A percentile compares a stretch with the other conserved stretches of the same genome.
Evolutionary conservation across 1,140 invertebrate genomes (phyloP).

Genomic region (Holotrichia oblita): DNA sequence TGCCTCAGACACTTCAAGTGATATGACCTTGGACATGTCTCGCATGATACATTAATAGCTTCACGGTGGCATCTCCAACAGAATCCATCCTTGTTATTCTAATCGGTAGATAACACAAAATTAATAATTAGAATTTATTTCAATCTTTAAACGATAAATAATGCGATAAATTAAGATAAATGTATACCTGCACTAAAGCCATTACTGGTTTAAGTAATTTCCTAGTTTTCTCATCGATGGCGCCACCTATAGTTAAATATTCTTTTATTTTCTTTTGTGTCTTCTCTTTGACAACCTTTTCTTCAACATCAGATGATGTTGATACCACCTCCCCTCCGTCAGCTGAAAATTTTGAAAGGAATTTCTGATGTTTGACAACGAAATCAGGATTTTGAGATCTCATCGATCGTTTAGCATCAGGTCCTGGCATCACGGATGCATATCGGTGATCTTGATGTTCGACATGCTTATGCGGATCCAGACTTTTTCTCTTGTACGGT

Average conservation of each 20-base stretch:
- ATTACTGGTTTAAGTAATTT: constrained; percentile 49
- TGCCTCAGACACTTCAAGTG: constrained; percentile 79
- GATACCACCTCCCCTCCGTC: not conserved
- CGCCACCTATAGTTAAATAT: constrained; percentile 45
- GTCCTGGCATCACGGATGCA: not conserved
- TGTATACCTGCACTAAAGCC: constrained; percentile 43
- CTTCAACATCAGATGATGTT: constrained; percentile 37
- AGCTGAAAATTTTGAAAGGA: constrained; percentile 60
- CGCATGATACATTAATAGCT: constrained; percentile 73
- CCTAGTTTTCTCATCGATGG: constrained; percentile 51
- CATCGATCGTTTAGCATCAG: constrained; percentile 56
- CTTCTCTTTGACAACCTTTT: not conserved
- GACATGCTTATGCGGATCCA: constrained; percentile 44
- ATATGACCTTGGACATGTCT: constrained; percentile 85
- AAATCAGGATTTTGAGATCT: constrained; percentile 69
- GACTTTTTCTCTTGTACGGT: constrained; percentile 54
- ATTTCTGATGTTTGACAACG: constrained; percentile 66
- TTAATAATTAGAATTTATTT: no score
- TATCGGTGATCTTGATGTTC: constrained; percentile 30
- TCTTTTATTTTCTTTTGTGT: constrained; percentile 20
- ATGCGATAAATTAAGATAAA: not conserved
- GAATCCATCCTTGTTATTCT: constrained; percentile 73
- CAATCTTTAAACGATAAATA: no score
- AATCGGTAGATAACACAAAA: not conserved
- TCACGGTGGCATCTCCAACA: constrained; percentile 90